Conservation (phyloP, 2,113 vertebrate species). For the Scopus umbretta region DNA sequence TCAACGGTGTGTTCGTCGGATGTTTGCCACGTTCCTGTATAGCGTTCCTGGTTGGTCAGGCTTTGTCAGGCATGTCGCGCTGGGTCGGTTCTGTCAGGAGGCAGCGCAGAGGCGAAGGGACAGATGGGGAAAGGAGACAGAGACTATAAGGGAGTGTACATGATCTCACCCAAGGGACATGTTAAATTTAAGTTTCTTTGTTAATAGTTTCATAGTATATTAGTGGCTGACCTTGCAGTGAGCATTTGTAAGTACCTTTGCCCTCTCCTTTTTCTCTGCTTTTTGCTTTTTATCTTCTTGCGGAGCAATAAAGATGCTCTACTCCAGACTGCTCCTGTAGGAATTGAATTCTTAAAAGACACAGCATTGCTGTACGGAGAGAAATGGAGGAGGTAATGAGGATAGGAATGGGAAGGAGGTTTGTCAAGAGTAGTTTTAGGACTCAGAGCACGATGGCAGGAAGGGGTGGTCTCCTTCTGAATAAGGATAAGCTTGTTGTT, state of each 20-base stretch:
- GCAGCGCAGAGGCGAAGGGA: not conserved
- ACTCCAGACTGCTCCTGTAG: not conserved
- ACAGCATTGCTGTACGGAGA: not conserved
- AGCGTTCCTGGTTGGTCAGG: not conserved
- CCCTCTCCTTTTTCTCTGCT: not conserved
- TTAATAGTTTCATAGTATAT: conserved; percentile 55
- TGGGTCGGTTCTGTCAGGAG: not conserved
- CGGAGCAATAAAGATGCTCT: not conserved
- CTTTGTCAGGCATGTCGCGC: not conserved
- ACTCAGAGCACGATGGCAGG: not conserved
- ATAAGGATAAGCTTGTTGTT: not conserved
- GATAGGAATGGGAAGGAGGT: not conserved
- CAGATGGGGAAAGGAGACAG: conserved; percentile 30
- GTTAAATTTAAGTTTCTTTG: conserved; percentile 65
- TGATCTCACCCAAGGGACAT: conserved; percentile 48
- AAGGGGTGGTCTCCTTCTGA: not conserved
- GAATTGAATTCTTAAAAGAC: not conserved
- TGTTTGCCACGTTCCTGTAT: not conserved
- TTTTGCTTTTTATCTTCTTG: conserved; percentile 34
- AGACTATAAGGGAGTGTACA: not conserved
- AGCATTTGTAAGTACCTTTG: not conserved
- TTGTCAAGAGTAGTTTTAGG: not conserved
- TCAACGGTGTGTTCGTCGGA: accelerated
- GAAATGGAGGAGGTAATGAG: not conserved
- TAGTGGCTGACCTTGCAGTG: conserved; percentile 67